Percentiles rank a stretch among this genome's conserved stretches.
Conservation (phyloP, 2,113 vertebrate species). For the Leptodactylus fuscus region DNA sequence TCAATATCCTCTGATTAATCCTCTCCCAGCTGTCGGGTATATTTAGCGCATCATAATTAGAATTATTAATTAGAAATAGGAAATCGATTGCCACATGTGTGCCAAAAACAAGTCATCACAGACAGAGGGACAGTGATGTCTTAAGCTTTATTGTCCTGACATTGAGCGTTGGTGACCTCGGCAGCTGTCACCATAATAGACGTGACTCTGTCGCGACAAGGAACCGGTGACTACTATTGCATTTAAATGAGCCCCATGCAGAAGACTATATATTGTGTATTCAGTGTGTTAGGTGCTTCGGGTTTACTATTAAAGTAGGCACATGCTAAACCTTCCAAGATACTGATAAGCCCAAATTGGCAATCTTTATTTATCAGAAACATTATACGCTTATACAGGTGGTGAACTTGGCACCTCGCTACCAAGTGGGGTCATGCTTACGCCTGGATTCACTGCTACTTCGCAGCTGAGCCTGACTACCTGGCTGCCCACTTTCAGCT, state of each 20-base stretch:
- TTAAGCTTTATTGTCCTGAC: constrained; percentile 27
- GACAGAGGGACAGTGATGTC: constrained; percentile 29
- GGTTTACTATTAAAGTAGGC: too few species aligned
- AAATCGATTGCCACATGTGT: constrained; percentile 98
- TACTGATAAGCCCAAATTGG: too few species aligned
- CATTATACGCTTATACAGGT: too few species aligned
- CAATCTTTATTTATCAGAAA: too few species aligned
- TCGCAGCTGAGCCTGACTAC: too few species aligned
- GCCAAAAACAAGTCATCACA: constrained; percentile 69
- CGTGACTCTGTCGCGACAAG: background rate
- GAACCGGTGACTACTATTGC: background rate
- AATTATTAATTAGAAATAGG: constrained; percentile 99
- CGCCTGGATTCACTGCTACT: too few species aligned
- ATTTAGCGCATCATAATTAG: constrained; percentile 98
- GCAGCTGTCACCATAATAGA: background rate
- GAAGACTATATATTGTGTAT: too few species aligned
- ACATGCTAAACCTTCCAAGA: too few species aligned
- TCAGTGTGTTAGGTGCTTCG: background rate
- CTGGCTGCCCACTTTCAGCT: too few species aligned
- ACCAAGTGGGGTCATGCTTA: too few species aligned
- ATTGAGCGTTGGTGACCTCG: constrained; percentile 29
- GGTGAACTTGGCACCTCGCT: too few species aligned
- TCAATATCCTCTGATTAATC: constrained; percentile 85
- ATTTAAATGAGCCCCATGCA: background rate
- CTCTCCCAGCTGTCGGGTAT: constrained; percentile 79